Base-by-base conservation (phyloP, 1,140 invertebrate species). In the Dolichoris vasculosae region DNA sequence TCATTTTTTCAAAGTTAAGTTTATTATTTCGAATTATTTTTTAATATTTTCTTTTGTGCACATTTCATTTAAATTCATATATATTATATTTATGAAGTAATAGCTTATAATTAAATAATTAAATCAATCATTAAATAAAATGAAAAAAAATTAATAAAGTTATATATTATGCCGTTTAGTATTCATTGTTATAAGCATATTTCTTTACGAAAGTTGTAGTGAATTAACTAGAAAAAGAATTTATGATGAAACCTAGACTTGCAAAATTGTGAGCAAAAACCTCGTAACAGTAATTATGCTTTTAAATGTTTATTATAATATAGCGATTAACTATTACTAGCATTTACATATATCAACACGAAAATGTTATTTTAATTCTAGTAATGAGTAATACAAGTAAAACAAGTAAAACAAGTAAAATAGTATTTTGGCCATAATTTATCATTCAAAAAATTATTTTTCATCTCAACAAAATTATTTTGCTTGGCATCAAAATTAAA, bases 221-320 rank as follows among this genome's bases (percentile, higher is more conserved):
- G 11, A 48, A 48, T 75, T 46, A 7, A 46, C 71, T 51, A 35
- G 23, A 69, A 81, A 81, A 81, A 67, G 69, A 48, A 3, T 75
- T 59, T 43, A 46, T 82, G 48, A 59, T 83, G 82, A 83, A 83
- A 83, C n/a, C 0, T 11, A 59, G 8, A 0, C 20, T 73, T 82
- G 67, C 35, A 43, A 75, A 11, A 46, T 75, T 59, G 59, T 1
- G 13, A 59, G 69, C 23, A 83, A 83, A 83, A 83, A 75, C 63
- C 51, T 73, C 32, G 32, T 30, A 63, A 73, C 48, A 7, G 0
- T 83, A 63, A 83, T 83, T 83, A 83, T 64, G 9, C n/a, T 48
- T 26, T 63, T 76, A 6, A 75, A 76, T 83, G 64, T 64, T 83
- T 76, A 83, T 83, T 83, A 38, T 43, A 17, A 76, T 30, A 76